These are phyloP conservation scores for Apostichopus parvimensis DNA, from an alignment of 35 echinoderm and acorn worm species.

Conservation along the genomic window DNA sequence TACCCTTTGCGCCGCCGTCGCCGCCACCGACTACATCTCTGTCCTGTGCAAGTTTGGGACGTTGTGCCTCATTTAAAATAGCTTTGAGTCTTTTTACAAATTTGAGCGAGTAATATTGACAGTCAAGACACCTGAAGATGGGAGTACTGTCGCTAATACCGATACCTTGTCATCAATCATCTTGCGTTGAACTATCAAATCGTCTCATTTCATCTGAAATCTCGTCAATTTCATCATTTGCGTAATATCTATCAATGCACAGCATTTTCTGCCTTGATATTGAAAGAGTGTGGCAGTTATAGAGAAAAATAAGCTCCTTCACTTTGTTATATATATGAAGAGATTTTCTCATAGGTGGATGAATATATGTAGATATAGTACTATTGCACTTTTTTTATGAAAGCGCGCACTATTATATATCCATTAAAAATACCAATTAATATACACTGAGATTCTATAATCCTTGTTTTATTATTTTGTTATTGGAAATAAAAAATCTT, in stretches of 20 bases:
- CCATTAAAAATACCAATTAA: no score
- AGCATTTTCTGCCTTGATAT: neutral
- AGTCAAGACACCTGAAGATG: conserved; percentile 21
- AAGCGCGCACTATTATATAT: no score
- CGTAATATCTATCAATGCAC: neutral
- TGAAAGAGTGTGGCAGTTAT: neutral
- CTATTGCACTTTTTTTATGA: no score
- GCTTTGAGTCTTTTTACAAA: conserved; percentile 3
- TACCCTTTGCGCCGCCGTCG: neutral
- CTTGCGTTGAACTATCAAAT: conserved; percentile 29
- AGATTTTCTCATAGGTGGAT: no score
- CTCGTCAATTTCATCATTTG: conserved; percentile 31
- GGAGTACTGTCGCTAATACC: conserved; percentile 18
- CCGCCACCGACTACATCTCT: neutral
- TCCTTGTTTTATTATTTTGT: no score
- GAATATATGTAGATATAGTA: no score
- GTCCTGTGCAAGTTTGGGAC: neutral
- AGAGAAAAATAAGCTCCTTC: neutral
- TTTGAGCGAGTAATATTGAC: conserved; percentile 24
- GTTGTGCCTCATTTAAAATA: conserved; percentile 27
- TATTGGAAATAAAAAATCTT: no score
- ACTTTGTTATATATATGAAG: no score
- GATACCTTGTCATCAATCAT: conserved; percentile 35
- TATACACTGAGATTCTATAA: no score
- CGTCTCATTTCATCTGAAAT: conserved; percentile 16